Evolutionary conservation across 2,113 vertebrate genomes (phyloP).

Genomic region (Eclectus roratus): DNA sequence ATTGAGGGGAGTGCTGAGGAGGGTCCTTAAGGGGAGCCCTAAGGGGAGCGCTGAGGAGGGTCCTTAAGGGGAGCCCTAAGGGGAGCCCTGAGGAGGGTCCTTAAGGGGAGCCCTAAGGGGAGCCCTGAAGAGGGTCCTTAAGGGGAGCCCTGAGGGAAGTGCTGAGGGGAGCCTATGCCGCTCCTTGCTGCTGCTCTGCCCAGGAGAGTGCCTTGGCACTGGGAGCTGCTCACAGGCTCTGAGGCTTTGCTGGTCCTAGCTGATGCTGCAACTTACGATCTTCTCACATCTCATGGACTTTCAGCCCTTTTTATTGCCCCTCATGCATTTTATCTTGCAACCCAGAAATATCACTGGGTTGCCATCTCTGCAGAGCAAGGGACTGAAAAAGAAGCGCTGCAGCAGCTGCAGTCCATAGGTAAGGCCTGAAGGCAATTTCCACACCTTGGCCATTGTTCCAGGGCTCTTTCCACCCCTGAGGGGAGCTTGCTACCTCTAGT

Average conservation of each 20-base stretch:
- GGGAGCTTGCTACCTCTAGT: not conserved
- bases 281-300: not conserved
- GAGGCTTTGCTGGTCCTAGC: too few relatives aligned
- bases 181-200: not conserved
- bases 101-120: not conserved
- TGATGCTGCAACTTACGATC: rapidly evolving
- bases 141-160: not conserved
- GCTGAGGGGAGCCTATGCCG: not conserved
- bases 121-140: not conserved
- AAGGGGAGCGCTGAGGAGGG: not conserved
- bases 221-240: not conserved
- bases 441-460: rapidly evolving
- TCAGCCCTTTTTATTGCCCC: not conserved
- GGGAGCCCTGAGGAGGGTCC: not conserved
- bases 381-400: not conserved
- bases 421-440: not conserved
- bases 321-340: not conserved
- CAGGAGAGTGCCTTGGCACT: not conserved
- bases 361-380: not conserved
- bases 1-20: too few relatives aligned
- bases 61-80: not conserved
- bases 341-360: not conserved
- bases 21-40: too few relatives aligned
- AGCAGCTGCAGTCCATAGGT: not conserved
- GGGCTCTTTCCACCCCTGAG: not conserved